Conservation (phyloP, 2,888 invertebrate genomes). For the Acleris holmiana region DNA sequence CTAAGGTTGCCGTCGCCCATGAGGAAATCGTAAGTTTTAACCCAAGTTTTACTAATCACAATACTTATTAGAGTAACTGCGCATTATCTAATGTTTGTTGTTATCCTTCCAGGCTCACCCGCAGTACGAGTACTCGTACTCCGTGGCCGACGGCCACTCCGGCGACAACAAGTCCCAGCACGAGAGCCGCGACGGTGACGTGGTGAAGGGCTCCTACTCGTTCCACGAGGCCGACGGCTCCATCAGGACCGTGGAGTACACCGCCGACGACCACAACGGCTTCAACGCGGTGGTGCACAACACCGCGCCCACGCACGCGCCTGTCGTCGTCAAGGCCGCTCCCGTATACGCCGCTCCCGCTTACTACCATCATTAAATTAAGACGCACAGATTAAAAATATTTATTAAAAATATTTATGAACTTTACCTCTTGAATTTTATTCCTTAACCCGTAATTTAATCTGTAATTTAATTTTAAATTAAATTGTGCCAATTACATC, state of each 20-base stretch:
- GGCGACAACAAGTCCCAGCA: constrained; percentile 81
- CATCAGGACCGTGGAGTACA: constrained; percentile 77
- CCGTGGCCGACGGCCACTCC: constrained; percentile 79
- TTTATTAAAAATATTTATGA: too few relatives aligned
- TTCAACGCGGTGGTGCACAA: constrained; percentile 71
- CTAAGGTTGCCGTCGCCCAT: constrained; percentile 38
- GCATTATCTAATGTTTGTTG: not conserved
- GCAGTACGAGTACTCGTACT: constrained; percentile 76
- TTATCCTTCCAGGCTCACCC: constrained; percentile 54
- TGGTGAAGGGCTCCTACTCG: constrained; percentile 78
- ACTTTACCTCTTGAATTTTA: too few relatives aligned
- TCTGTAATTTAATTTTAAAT: too few relatives aligned
- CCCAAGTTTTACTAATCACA: not conserved
- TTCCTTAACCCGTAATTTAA: too few relatives aligned
- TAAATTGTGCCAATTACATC: too few relatives aligned
- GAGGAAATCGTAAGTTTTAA: constrained; percentile 34
- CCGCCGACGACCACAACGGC: constrained; percentile 78
- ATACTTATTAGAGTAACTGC: not conserved
- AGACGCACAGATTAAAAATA: too few relatives aligned
- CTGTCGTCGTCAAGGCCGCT: constrained; percentile 60
- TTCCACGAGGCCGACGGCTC: constrained; percentile 80
- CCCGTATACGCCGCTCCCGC: constrained; percentile 50
- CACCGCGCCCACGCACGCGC: constrained; percentile 61
- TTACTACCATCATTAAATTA: constrained; percentile 47
- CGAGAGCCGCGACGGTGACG: constrained; percentile 77